Evolutionary conservation across 2,797 vertebrate species (phyloP).

Genomic region (Columba guinea): DNA sequence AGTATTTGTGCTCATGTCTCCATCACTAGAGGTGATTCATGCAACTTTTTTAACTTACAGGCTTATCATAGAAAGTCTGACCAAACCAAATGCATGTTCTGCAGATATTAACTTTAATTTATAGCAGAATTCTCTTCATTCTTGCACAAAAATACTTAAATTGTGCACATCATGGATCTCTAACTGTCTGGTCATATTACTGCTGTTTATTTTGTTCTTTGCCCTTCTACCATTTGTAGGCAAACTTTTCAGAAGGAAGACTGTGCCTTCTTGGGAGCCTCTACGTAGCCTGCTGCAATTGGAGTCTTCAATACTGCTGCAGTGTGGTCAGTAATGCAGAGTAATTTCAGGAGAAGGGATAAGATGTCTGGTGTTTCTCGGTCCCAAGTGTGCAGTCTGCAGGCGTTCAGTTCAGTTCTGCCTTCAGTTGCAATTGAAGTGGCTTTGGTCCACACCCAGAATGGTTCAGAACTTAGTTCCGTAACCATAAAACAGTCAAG

Average conservation of each 20-base stretch:
- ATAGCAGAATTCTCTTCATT: not conserved
- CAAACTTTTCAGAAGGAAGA: not conserved
- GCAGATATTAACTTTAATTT: not conserved
- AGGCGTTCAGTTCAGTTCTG: not conserved
- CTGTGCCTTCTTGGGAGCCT: not conserved
- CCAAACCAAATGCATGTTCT: not conserved
- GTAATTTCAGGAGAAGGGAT: not conserved
- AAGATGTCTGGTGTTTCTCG: not conserved
- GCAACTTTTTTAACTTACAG: not conserved
- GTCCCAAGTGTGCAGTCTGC: too few relatives aligned
- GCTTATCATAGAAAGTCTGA: not conserved
- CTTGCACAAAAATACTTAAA: not conserved
- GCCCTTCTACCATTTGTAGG: not conserved
- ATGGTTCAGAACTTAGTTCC: not conserved
- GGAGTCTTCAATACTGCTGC: not conserved
- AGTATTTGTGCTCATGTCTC: not conserved
- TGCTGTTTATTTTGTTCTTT: not conserved
- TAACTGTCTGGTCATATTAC: not conserved
- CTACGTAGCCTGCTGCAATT: not conserved
- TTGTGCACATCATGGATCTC: not conserved
- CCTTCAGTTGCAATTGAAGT: not conserved
- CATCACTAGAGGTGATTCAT: not conserved
- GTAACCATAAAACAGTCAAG: not conserved
- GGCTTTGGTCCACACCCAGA: not conserved
- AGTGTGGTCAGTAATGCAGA: not conserved